Percentiles rank a stretch among this genome's conserved stretches.
phyloP scores from a whole-genome alignment of 2,888 invertebrate genomes.

The Ryuthela nishihirai region DNA sequence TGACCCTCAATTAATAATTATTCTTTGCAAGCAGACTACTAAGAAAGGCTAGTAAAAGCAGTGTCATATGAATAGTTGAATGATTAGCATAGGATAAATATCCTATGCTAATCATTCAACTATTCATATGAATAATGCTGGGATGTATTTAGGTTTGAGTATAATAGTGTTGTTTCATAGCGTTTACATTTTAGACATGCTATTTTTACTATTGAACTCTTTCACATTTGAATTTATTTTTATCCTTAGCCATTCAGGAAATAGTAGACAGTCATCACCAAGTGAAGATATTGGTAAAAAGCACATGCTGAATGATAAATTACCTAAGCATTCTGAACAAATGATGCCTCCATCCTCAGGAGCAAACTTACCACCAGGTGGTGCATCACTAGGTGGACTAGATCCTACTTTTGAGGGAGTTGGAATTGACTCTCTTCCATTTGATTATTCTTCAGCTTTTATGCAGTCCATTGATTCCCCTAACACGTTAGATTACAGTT shows the following conservation, averaged over 20 bases:
- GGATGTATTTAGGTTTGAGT: too few species aligned
- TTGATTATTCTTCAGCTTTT: constrained; percentile 49
- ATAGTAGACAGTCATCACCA: constrained; percentile 87
- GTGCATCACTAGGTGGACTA: constrained; percentile 45
- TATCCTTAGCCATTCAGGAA: constrained; percentile 8
- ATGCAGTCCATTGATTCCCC: constrained; percentile 52
- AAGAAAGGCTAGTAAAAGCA: too few species aligned
- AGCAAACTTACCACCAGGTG: constrained; percentile 47
- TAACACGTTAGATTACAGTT: constrained; percentile 50
- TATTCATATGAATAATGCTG: too few species aligned
- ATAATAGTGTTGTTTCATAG: too few species aligned
- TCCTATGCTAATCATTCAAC: too few species aligned
- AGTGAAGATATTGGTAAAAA: constrained; percentile 74
- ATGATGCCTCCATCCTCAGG: constrained; percentile 49
- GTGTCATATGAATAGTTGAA: too few species aligned
- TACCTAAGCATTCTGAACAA: constrained; percentile 31
- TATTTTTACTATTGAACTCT: too few species aligned
- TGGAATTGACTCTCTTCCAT: constrained; percentile 50
- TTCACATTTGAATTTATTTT: too few species aligned
- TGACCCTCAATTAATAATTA: too few species aligned
- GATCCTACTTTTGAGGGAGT: constrained; percentile 50
- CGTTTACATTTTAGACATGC: too few species aligned
- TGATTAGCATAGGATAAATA: too few species aligned
- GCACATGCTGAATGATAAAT: constrained; percentile 49
- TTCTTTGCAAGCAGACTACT: too few species aligned